phyloP scores from a whole-genome alignment of 2,888 invertebrate genomes.

The Nipponacmea schrenckii region DNA sequence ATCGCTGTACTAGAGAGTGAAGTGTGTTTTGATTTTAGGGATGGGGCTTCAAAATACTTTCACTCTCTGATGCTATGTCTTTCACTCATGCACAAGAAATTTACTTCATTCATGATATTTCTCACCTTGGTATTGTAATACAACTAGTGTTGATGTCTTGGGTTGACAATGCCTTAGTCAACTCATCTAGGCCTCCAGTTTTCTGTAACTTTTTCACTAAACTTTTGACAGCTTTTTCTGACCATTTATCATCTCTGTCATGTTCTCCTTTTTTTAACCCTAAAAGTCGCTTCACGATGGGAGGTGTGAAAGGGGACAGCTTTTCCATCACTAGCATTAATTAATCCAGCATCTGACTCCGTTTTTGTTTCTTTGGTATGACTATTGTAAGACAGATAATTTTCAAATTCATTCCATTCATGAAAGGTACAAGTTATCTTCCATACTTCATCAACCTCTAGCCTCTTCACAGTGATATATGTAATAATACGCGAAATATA shows the following conservation, averaged over 20 bases:
- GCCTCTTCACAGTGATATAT: neutral
- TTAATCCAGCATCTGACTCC: neutral
- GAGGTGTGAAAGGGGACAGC: conserved; percentile 81
- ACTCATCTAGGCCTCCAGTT: conserved; percentile 78
- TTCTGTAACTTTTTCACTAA: conserved; percentile 97
- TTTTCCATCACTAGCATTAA: conserved; percentile 36
- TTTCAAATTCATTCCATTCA: no score
- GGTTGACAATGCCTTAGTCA: conserved; percentile 92
- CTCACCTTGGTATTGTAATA: conserved; percentile 81
- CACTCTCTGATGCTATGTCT: no score
- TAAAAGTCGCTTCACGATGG: conserved; percentile 93
- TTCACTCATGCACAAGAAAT: no score
- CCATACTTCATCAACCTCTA: neutral
- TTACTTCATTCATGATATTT: neutral
- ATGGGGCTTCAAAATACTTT: no score
- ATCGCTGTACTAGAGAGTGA: no score
- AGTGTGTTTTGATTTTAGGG: no score
- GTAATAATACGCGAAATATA: no score
- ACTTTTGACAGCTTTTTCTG: conserved; percentile 97
- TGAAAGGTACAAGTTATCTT: neutral
- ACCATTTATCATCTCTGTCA: conserved; percentile 85
- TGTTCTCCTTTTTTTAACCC: conserved; percentile 89
- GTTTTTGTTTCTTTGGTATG: no score
- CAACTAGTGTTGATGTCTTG: conserved; percentile 95
- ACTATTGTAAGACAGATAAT: no score